Evolutionary conservation across 2,888 invertebrate genomes (phyloP), one percentile per base, ranked within the genome.

Genomic region (Blastobasis lacticolella): DNA sequence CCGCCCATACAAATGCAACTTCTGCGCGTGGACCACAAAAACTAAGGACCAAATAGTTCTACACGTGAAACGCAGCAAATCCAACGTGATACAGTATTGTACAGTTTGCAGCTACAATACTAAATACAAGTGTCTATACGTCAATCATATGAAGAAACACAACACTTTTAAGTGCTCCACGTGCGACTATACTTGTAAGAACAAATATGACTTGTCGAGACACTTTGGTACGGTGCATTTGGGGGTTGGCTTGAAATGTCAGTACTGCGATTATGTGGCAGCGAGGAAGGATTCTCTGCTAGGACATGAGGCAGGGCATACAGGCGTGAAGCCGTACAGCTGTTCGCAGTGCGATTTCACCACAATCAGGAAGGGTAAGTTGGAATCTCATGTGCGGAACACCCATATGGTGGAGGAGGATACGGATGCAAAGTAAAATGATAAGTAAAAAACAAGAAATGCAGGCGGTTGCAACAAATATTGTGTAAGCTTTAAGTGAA

Each of bases 21-120:
- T 81, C 45, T 85, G 84, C 48, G 78, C 78, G 37, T 84, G 82
- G 43, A 71, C 76, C 0, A 81, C 83, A 0, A 83, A 83, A 65
- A 84, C 83, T 0, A 79, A 80, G 58, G 84, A 85, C 9, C 78
- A 81, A 44, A 80, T 83, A 5, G 59, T 75, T 0, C 55, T 83
- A 8, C 84, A 84, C 46, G 79, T 73, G n/a, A 81, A 80, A 54
- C 52, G 82, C 0, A 82, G 81, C 46, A 60, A 66, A 7, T 71
- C 75, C 0, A 66, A 69, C 0, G 45, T 52, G 0, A 5, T 49
- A 0, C 48, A 81, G 0, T 49, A 8, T 0, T 85, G 84, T 46
- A 54, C 56, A 1, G 52, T 51, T 0, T 82, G 84, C 49, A 46
- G 62, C 0, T 83, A 72, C 40, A 56, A 61, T 0, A 76, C 82